These are phyloP conservation scores for Acronicta alni DNA, from an alignment of 2,888 invertebrate genomes.

Conservation along the genomic window DNA sequence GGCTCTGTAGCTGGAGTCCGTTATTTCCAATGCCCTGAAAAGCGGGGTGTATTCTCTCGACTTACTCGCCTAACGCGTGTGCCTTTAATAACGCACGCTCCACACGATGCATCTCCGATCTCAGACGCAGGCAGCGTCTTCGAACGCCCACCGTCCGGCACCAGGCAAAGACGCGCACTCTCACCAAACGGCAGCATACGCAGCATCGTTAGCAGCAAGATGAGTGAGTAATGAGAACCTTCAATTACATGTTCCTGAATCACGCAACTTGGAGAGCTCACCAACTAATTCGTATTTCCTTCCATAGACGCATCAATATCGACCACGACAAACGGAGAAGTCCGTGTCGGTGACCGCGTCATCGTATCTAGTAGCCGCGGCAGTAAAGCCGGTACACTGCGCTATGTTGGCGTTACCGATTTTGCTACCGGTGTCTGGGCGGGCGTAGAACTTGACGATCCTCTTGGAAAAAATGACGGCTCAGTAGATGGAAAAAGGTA, in stretches of 20 bases:
- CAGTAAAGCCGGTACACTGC: conserved; percentile 95
- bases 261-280: background rate
- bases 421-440: conserved; percentile 98
- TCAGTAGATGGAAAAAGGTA: conserved; percentile 97
- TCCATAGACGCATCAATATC: conserved; percentile 83
- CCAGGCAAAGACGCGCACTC: conserved; percentile 78
- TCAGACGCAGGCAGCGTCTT: conserved; percentile 86
- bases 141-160: conserved; percentile 84
- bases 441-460: conserved; percentile 98
- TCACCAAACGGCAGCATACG: conserved; percentile 87
- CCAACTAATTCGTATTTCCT: conserved; percentile 11
- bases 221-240: conserved; percentile 77
- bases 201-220: conserved; percentile 87
- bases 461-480: conserved; percentile 98
- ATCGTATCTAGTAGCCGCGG: conserved; percentile 96
- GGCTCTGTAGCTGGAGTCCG: conserved; percentile 97
- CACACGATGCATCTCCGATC: conserved; percentile 84
- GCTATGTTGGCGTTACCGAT: conserved; percentile 96
- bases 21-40: conserved; percentile 98
- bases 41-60: conserved; percentile 97
- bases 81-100: conserved; percentile 89
- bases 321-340: conserved; percentile 88
- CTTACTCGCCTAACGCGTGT: conserved; percentile 94
- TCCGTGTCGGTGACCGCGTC: conserved; percentile 96
- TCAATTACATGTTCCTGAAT: background rate